Conservation (phyloP, 2,888 invertebrate genomes). For the Nemurella pictetii region DNA sequence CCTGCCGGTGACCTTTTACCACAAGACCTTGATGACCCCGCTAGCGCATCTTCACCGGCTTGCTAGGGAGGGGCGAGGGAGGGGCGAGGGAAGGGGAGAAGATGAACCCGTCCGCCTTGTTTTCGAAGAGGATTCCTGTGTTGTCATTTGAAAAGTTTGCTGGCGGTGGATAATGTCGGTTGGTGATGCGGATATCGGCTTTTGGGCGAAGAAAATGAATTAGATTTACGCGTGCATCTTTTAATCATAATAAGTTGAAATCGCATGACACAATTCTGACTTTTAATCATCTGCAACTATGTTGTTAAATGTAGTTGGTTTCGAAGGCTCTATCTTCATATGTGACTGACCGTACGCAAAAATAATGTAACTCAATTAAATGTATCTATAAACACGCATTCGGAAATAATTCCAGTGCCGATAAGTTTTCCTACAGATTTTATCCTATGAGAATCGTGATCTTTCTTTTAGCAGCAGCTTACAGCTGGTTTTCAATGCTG, state of each 20-base stretch:
- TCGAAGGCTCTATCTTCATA: neutral
- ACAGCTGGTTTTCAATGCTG: neutral
- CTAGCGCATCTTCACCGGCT: neutral
- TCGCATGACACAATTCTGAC: no score
- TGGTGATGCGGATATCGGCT: no score
- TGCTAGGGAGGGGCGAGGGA: neutral
- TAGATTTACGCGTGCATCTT: no score
- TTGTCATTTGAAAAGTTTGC: neutral
- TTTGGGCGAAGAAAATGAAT: no score
- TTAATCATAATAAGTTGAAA: no score
- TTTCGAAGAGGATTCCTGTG: neutral
- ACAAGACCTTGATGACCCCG: neutral
- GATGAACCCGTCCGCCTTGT: neutral
- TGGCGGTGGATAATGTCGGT: neutral
- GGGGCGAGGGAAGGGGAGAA: neutral
- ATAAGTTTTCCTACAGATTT: neutral
- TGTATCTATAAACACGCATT: neutral
- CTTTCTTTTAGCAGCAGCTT: neutral
- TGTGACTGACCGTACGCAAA: neutral
- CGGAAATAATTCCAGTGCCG: neutral
- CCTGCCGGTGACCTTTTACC: neutral
- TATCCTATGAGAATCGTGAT: neutral
- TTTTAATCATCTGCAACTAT: no score
- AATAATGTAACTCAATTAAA: neutral
- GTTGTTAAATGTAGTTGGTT: no score